Evolutionary conservation across 2,113 vertebrate genomes (phyloP), one percentile per base, ranked within the genome.

Genomic region (Anhinga rufa): DNA sequence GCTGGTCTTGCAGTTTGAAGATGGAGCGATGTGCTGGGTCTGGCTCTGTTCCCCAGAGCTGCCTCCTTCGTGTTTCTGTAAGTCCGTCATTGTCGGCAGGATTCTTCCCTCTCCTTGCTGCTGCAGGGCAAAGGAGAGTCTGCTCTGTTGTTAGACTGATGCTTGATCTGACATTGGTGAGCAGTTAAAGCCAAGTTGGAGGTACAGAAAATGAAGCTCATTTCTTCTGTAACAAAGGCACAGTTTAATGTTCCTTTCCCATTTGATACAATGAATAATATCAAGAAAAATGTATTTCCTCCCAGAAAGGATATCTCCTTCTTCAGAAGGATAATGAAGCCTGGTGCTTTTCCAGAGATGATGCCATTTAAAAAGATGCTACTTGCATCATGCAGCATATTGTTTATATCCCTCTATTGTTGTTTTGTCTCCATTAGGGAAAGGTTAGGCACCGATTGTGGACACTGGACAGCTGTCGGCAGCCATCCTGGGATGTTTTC

Each of bases 341-440:
- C 16, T 62, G 65, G 60, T 91, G 68, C 85, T 93, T 48, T 92
- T 84, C 92, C 76, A 85, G 32, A 95, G 79, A 31, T 0, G 0
- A 8, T 17, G 58, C 36, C 2, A 4, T 60, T 92, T 94, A 61
- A 28, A 64, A 66, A 68, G 83, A 51, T 72, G 85, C 77, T 70
- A 6, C 81, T 83, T 79, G 79, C 64, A 61, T 86, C 7, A 2
- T 22, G 34, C 72, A 78, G 68, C 95, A 88, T 90, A 77, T 91
- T 96, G 96, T 88, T 96, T 31, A 94, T 93, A 6, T 89, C 40
- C 52, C 88, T 95, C 40, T 65, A 38, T 86, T 69, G 93, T 83
- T 88, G 94, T 76, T 93, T 88, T 85, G 88, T 80, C 86, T 94
- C 94, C 90, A 85, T 95, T 71, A 92, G 83, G 66, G 62, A 79